phyloP scores from a whole-genome alignment of 2,888 invertebrate species.

The Watsonalla binaria region DNA sequence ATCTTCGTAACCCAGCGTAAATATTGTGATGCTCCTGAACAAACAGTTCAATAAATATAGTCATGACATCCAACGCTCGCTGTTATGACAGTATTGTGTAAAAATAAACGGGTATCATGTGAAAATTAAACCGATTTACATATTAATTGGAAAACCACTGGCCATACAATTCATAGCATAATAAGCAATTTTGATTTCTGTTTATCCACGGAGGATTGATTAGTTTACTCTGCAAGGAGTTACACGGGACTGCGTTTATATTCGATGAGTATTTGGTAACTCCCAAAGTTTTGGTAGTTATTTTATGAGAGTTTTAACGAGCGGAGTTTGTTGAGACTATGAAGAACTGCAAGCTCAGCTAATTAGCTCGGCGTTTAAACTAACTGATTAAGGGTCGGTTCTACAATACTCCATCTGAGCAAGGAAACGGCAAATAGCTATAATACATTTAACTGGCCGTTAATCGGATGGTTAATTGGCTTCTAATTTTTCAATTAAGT shows the following conservation, averaged over 20 bases:
- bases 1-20: background rate
- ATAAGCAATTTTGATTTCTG: constrained; percentile 22
- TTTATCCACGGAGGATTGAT: constrained; percentile 23
- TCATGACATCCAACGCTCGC: background rate
- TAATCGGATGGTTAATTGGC: no score
- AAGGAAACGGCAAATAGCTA: background rate
- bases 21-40: background rate
- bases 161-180: constrained; percentile 14
- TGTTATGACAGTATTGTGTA: constrained; percentile 4
- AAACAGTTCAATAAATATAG: background rate
- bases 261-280: background rate
- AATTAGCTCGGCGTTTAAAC: background rate
- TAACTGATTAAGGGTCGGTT: constrained; percentile 10
- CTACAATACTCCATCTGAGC: no score
- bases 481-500: no score
- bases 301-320: background rate
- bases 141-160: constrained; percentile 26
- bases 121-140: constrained; percentile 18
- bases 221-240: constrained; percentile 20
- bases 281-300: background rate
- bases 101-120: constrained; percentile 8
- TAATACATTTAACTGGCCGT: no score
- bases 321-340: background rate
- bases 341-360: background rate
- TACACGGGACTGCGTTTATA: constrained; percentile 15